Base-by-base conservation (phyloP, 2,888 invertebrate genomes). In the Heliconius cydno region DNA sequence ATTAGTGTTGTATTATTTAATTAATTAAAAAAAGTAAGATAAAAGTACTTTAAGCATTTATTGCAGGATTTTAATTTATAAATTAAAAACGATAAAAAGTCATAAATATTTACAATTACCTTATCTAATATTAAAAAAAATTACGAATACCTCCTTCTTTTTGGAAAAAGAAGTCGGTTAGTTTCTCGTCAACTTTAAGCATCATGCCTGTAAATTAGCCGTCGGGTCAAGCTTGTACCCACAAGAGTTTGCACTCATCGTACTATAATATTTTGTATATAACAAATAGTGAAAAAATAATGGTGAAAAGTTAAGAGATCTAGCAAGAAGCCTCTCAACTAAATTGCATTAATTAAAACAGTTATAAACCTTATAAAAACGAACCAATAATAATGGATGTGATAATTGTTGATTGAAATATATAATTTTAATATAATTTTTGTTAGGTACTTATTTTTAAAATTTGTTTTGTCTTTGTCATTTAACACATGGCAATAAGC, bases 21-120 rank as follows among this genome's bases (percentile, higher is more conserved):
- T 41, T 68, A 41, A 68, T 28, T 68, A 41, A 68, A 68, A 68
- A 13, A 68, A 68, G n/a, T 68, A 68, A 70, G 3, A 41, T 70
- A 68, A 41, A 28, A 68, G 4, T n/a, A 68, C 9, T 68, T 68
- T n/a, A 22, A 68, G n/a, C 68, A 68, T 68, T 41, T 68, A 25
- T 68, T n/a, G 0, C 12, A 13, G 5, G n/a, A 41, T 41, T 70
- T 25, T 25, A 25, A 38, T 41, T 41, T 41, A 25, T 41, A 3
- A 38, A 34, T 19, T 22, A 10, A n/a, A 38, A n/a, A 22, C 19
- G 13, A 13, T 13, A 46, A 46, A 46, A 46, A 46, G 15, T 15
- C 5, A 0, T 19, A 57, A 57, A 57, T 7, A 57, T n/a, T 19
- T 9, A 22, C 22, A 57, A 57, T 57, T 57, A 57, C 52, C 2